Evolutionary conservation across 2,888 invertebrate species (phyloP), one percentile per base, ranked within the genome.

Genomic region (Leptinotarsa tumamoca): DNA sequence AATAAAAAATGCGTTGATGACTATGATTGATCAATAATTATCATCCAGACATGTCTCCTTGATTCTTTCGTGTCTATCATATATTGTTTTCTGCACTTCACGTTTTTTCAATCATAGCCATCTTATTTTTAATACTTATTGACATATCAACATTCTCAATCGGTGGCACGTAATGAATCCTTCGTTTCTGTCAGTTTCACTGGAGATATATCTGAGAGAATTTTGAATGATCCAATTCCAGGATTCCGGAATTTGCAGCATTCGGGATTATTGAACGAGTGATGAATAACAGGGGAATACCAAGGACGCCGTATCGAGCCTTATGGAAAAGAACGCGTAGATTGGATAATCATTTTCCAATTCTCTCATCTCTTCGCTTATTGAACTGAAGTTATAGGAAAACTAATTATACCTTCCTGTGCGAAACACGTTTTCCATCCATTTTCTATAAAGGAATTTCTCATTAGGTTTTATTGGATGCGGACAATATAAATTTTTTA

Each of bases 181-280:
- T 7, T 15, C 33, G 33, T 33, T 15, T 43, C 43, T 43, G 43
- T 43, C 43, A 43, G 43, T 33, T 5, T 33, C 15, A 2, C n/a
- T 5, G n/a, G 5, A 33, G 63, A n/a, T 17, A 21, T 58, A 4
- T 4, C 4, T n/a, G 33, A 10, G 33, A 27, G 63, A 63, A 63
- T 63, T 63, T 17, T 14, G 18, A n/a, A 33, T 63, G 43, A 33
- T 63, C 63, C 21, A 43, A 63, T 63, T 13, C 17, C n/a, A n/a
- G 43, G 3, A 63, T 63, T n/a, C 63, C 63, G 63, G 63, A 63
- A 63, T 63, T 33, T 33, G 43, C 43, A 43, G 63, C 43, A 43
- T 63, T 43, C 33, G 43, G n/a, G 63, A 63, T 63, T 43, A 63
- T 63, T 63, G 33, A 63, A 63, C 33, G 43, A 43, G 13, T 17